Base-by-base conservation (phyloP, 2,797 vertebrate species). In the Xenentodon cancila region DNA sequence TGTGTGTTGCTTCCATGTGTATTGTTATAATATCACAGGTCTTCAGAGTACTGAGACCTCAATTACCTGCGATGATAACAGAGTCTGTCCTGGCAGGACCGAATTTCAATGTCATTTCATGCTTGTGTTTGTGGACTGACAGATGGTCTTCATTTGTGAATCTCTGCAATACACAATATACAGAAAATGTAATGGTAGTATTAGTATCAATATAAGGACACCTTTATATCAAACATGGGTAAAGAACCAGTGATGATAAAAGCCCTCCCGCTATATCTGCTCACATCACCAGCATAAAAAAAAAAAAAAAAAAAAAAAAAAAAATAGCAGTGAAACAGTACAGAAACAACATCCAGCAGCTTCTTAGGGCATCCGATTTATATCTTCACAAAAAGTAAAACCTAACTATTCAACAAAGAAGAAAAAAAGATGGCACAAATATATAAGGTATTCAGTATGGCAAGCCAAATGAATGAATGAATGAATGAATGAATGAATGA, bases 21-120 rank as follows among this genome's bases (percentile, higher is more conserved):
- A 64, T 1, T n/a, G 34, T 3, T 48, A 37, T 40, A 45, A 40
- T 3, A 54, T 52, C 7, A 59, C 4, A 70, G 18, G 8, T 50
- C 9, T 70, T 47, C 18, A 30, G 11, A 20, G 25, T 4, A 48
- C 0, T 37, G 25, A 47, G 9, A 68, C 20, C 54, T 25, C 12
- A 16, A 64, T 81, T 89, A 93, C 93, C 92, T 91, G 90, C 91
- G 59, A 94, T 93, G 54, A 94, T 93, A 69, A 94, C 93, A 7
- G 92, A 92, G 79, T 94, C 93, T 20, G 91, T 94, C 72, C 92
- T 86, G 53, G 92, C 88, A 18, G 97, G 97, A 86, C 97, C 97
- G 79, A 99, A 98, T 86, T 98, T 99, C 89, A 99, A 88, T 21
- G 97, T 99, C 97, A 99, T 97, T 94, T 99, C 97, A 87, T 99